These are phyloP conservation scores for Matsumurasca onukii DNA, from an alignment of 1,140 invertebrate genomes.

Conservation along the genomic window DNA sequence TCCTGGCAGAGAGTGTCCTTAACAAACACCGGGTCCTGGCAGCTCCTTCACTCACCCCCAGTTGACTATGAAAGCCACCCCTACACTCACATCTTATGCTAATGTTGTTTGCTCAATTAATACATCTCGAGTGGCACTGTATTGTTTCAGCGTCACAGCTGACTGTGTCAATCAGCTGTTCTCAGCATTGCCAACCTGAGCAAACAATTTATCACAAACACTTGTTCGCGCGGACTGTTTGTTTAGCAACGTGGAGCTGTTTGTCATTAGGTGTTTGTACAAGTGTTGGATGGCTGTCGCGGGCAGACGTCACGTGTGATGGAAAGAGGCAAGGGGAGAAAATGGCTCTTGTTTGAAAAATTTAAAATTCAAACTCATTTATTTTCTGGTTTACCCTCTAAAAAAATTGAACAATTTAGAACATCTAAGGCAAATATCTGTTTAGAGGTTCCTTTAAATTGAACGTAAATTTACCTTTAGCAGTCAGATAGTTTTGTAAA, in stretches of 20 bases:
- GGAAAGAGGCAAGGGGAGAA: not conserved
- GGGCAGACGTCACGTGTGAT: not conserved
- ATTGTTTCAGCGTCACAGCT: conserved; percentile 16
- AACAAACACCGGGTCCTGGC: no score
- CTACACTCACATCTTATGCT: conserved; percentile 14
- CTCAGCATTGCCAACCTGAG: not conserved
- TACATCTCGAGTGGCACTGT: conserved; percentile 15
- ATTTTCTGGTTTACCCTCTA: not conserved
- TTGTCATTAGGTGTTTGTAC: conserved; percentile 16
- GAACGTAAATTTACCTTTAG: not conserved
- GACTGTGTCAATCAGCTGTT: conserved; percentile 17
- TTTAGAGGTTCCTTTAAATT: no score
- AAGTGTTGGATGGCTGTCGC: not conserved
- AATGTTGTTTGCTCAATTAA: conserved; percentile 16
- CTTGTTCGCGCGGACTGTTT: not conserved
- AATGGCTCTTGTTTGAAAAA: not conserved
- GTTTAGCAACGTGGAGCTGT: not conserved
- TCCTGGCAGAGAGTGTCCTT: no score
- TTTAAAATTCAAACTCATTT: not conserved
- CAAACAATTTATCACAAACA: conserved; percentile 13
- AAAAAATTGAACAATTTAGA: not conserved
- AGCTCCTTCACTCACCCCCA: no score
- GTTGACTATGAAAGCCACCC: no score
- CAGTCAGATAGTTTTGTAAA: not conserved
- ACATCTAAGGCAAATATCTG: not conserved